A percentile compares a stretch with the other conserved stretches of the same genome.
These are phyloP conservation scores for Drosophila pseudotalamancana DNA, from an alignment of 2,888 invertebrate species.

Conservation along the genomic window DNA sequence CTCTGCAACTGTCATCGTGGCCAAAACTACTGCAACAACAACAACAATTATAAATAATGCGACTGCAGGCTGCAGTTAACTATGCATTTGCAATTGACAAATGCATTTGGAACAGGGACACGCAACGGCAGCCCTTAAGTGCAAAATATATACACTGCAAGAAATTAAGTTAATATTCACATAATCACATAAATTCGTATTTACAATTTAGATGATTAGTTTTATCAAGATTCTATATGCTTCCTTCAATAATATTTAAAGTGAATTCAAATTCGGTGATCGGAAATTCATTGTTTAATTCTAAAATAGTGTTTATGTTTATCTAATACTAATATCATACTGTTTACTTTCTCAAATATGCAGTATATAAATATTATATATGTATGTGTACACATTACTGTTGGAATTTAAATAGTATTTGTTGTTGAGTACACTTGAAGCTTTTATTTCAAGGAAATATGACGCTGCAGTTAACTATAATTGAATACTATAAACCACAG, in stretches of 20 bases:
- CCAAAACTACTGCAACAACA: slow-evolving; percentile 5
- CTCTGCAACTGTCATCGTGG: slow-evolving; percentile 17
- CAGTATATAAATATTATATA: no score
- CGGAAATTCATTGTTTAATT: no score
- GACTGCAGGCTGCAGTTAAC: slow-evolving; percentile 25
- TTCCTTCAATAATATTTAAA: no score
- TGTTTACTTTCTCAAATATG: no score
- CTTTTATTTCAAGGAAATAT: neutral
- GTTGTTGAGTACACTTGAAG: neutral
- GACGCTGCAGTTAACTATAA: neutral
- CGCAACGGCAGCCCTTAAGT: slow-evolving; percentile 7
- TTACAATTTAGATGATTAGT: no score
- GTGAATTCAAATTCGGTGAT: no score
- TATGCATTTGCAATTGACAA: slow-evolving; percentile 35
- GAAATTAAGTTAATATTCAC: no score
- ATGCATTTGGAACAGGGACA: slow-evolving; percentile 16
- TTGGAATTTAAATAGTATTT: neutral
- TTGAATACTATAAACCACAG: neutral
- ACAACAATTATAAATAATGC: slow-evolving; percentile 2
- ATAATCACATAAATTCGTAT: no score
- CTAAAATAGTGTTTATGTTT: no score
- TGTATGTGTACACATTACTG: neutral
- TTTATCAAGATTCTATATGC: no score
- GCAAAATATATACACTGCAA: slow-evolving; percentile 29
- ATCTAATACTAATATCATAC: neutral